Evolutionary conservation across 2,888 invertebrate genomes (phyloP), one percentile per base, ranked within the genome.

Genomic region (Agapetus fuscipes): DNA sequence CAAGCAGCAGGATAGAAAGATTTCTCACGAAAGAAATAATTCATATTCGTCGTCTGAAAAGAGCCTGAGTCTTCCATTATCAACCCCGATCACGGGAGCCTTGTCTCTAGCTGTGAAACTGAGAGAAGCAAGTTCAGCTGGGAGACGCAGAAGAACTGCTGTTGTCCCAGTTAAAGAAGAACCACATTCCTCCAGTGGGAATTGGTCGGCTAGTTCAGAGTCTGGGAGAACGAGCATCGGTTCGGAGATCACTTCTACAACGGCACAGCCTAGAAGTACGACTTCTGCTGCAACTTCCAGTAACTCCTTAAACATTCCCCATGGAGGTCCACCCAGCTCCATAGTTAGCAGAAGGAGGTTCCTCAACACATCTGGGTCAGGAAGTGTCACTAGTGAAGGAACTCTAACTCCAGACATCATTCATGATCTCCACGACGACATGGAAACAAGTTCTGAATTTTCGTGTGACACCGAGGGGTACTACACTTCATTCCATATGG

Each of bases 381-480:
- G 85, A 20, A 87, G 86, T 48, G 82, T 85, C 1, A 87, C 86
- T 2, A 87, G 86, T 51, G 87, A 87, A 62, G 86, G 86, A 15
- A 87, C 87, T 3, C 66, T 86, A 20, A 87, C 87, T 2, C 87
- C 87, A 33, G 83, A 90, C 61, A 79, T 85, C 34, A 85, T 83
- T 46, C 80, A 82, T 52, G 79, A 88, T 57, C 69, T 82, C 48
- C 77, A 82, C 49, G 86, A 88, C 59, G 89, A 90, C 56, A 77
- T 83, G 34, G 90, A 90, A 64, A 87, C 85, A 1, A 85, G 86
- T 51, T 91, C 91, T 0, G 86, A 90, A 41, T 94, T 91, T 60
- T 94, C 94, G 2, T 89, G 94, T 56, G 96, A 96, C 57, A 93
- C 93, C 2, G 96, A 96, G 64, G 96, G 96, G 5, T 96, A 95